phyloP scores from a whole-genome alignment of 2,888 invertebrate species.

The Lamproptera curius region DNA sequence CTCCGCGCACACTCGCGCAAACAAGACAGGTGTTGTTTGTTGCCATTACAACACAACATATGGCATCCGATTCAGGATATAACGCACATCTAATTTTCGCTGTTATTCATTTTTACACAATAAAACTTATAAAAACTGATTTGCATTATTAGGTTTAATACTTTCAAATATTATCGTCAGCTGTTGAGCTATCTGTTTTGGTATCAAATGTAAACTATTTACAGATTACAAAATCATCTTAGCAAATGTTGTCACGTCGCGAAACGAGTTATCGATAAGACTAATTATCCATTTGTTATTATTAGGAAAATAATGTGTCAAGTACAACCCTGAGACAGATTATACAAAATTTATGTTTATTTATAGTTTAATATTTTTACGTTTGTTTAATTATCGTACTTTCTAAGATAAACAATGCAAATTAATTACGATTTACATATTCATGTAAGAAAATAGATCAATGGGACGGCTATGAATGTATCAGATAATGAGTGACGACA shows the following conservation, averaged over 20 bases:
- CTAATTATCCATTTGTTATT: neutral
- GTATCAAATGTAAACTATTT: neutral
- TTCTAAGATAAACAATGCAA: no score
- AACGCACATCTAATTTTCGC: neutral
- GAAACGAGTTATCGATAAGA: neutral
- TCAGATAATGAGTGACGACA: constrained; percentile 23
- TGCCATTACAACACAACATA: constrained; percentile 36
- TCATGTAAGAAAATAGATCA: no score
- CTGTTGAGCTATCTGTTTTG: neutral
- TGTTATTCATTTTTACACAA: no score
- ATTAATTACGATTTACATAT: no score
- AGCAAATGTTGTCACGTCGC: neutral
- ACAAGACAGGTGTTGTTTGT: constrained; percentile 38
- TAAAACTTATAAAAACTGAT: neutral
- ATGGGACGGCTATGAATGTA: neutral
- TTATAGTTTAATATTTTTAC: no score
- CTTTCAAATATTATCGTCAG: neutral
- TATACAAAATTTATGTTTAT: neutral
- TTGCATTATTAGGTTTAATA: neutral
- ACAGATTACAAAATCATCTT: neutral
- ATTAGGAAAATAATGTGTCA: neutral
- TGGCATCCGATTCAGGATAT: neutral
- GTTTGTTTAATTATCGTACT: no score
- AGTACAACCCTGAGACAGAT: neutral
- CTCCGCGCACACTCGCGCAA: constrained; percentile 54